phyloP scores from a whole-genome alignment of 2,888 invertebrate genomes.

The Ochropleura leucogaster region DNA sequence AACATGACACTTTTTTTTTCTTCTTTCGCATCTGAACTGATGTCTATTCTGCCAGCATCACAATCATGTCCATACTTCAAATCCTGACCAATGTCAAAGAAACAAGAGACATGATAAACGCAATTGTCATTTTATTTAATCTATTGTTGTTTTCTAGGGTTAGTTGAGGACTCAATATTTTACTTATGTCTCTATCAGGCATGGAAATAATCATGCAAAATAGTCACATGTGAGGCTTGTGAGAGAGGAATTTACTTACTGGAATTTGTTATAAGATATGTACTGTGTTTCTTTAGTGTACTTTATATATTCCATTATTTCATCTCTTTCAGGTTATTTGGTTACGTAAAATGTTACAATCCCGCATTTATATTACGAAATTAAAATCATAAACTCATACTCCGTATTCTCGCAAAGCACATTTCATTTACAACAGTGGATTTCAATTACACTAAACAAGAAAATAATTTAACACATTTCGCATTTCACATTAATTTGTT shows the following conservation, averaged over 20 bases:
- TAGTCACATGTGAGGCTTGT: neutral
- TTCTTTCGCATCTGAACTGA: too few species aligned
- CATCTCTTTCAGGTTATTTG: neutral
- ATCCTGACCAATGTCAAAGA: neutral
- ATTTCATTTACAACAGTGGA: slow-evolving; percentile 20
- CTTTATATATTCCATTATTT: neutral
- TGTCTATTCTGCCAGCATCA: too few species aligned
- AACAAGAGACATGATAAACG: neutral
- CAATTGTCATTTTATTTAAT: neutral
- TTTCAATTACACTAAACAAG: slow-evolving; percentile 26
- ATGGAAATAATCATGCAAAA: neutral
- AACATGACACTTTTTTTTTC: too few species aligned
- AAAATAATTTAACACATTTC: slow-evolving; percentile 22
- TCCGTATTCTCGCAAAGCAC: slow-evolving; percentile 16
- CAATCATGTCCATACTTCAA: too few species aligned
- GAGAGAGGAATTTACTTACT: neutral
- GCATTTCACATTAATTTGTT: slow-evolving; percentile 19
- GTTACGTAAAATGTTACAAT: neutral
- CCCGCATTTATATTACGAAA: slow-evolving; percentile 1
- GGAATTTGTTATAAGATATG: too few species aligned
- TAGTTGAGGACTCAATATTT: neutral
- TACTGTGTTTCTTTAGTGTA: neutral
- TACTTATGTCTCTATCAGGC: neutral
- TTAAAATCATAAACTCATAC: slow-evolving; percentile 15
- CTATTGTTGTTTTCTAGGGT: neutral